Conservation (phyloP, 2,113 vertebrate genomes). For the Calyptommatus sinebrachiatus region DNA sequence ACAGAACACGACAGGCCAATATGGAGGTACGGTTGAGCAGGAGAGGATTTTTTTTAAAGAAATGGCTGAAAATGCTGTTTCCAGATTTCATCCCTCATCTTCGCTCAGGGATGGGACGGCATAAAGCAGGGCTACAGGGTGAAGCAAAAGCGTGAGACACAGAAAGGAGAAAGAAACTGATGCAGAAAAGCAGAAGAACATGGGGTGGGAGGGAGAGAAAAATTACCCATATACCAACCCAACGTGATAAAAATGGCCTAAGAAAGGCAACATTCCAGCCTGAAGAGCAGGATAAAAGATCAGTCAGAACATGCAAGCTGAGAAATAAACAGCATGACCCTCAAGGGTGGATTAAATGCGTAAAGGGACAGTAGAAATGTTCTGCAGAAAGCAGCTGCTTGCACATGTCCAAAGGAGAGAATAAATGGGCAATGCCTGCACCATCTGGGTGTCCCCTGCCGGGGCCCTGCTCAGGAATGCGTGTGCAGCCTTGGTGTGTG, state of each 20-base stretch:
- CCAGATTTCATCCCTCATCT: neutral
- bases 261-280: neutral
- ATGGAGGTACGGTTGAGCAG: neutral
- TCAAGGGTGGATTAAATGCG: conserved; percentile 16
- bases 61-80: neutral
- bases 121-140: neutral
- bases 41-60: neutral
- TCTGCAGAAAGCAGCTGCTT: neutral
- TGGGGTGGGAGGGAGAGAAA: neutral
- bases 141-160: no score
- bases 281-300: neutral
- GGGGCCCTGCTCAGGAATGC: conserved; percentile 34
- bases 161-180: no score
- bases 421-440: conserved; percentile 28
- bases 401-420: neutral
- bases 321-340: neutral
- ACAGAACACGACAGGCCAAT: neutral
- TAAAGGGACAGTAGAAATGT: neutral
- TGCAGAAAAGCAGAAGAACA: neutral
- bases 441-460: conserved; percentile 3
- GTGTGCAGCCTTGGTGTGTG: conserved; percentile 35
- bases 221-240: neutral
- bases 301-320: neutral
- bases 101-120: neutral
- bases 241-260: neutral